Base-by-base conservation (phyloP, 2,113 vertebrate species). In the Tragelaphus scriptus region DNA sequence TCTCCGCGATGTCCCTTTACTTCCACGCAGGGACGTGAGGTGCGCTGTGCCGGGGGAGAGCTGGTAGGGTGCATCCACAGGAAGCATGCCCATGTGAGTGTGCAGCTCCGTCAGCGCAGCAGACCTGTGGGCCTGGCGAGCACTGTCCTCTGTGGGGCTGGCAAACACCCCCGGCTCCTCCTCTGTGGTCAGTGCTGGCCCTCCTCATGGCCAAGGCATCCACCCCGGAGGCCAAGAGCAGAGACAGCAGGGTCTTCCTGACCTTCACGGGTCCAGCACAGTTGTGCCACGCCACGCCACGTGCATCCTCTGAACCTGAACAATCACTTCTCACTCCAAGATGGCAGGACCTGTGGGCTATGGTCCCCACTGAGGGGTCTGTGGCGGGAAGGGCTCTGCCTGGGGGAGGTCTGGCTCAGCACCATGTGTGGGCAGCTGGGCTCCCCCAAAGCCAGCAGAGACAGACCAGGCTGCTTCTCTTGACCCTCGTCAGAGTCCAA, bases 71-170 rank as follows among this genome's bases (percentile, higher is more conserved):
- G 49, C 25, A 2, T 9, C 26, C n/a, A 44, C 8, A 44, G 61
- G 25, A 71, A 71, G 56, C 4, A 11, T 0, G 10, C 9, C 25
- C 30, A 17, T 8, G 40, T 0, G 10, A 6, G 1, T 17, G 16
- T 6, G 12, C 36, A 25, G 28, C 75, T 68, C 36, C 23, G 21
- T 9, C 4, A 19, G 11, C 4, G 14, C 11, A 77, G 30, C 49
- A n/a, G 8, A 68, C 16, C 63, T 40, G 21, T 9, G 49, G 16
- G n/a, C 40, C 19, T 21, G 23, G 80, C 2, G 3, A 58, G 79
- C 36, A 25, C 14, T 1, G 5, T 19, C 36, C 49, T 85, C 58
- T 2, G 2, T 4, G 30, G 81, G 61, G 51, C 49, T 15, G 30
- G 26, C 53, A 44, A 36, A 61, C 4, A 44, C 7, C 30, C 36